Percentiles rank a stretch among this genome's conserved stretches.
Conservation (phyloP, 2,797 vertebrate species). For the Circus cinereus region DNA sequence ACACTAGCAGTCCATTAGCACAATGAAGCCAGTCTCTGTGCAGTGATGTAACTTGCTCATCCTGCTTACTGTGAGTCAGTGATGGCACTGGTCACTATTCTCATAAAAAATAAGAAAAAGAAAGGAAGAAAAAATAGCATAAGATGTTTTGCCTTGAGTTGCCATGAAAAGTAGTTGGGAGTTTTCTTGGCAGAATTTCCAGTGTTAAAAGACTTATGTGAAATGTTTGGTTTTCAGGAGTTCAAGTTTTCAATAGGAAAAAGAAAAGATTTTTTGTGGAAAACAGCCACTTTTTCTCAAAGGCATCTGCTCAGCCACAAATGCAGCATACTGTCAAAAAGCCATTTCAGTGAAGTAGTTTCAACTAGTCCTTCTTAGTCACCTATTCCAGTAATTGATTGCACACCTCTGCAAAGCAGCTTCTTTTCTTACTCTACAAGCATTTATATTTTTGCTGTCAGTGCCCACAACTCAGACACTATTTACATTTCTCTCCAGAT, state of each 20-base stretch:
- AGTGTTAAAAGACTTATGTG: neutral
- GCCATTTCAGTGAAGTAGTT: neutral
- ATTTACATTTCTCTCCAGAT: neutral
- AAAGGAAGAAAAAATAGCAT: neutral
- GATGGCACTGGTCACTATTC: neutral
- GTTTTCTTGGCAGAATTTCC: neutral
- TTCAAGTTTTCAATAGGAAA: neutral
- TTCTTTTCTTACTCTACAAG: neutral
- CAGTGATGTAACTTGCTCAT: neutral
- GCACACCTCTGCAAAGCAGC: neutral
- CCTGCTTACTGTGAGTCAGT: neutral
- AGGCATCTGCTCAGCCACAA: neutral
- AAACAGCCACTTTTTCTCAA: neutral
- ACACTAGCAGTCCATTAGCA: neutral
- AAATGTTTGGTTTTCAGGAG: neutral
- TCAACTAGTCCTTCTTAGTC: neutral
- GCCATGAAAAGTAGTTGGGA: neutral
- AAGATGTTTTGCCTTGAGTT: neutral
- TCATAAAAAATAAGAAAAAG: neutral
- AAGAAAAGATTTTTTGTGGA: neutral
- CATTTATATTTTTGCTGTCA: neutral
- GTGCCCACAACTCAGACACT: neutral
- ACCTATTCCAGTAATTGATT: neutral
- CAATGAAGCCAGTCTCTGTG: neutral
- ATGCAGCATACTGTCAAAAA: neutral